A percentile compares a stretch with the other conserved stretches of the same genome.
Evolutionary conservation across 2,113 vertebrate species (phyloP).

Genomic region (Nannospalax galili): DNA sequence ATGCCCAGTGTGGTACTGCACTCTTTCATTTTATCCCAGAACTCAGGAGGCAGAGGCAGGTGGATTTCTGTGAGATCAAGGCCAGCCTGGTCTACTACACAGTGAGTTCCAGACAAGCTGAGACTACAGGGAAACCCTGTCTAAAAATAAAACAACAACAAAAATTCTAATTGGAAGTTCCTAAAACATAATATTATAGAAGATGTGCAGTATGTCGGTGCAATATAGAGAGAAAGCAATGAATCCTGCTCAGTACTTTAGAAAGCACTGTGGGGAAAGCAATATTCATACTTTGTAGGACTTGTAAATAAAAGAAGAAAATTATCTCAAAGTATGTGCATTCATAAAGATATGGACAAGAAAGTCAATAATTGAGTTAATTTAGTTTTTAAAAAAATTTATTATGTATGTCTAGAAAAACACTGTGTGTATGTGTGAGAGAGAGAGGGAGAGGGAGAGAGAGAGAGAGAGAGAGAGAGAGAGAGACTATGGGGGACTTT

Average conservation of each 20-base stretch:
- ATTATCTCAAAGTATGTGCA: not conserved
- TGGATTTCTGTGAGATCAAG: too few species aligned
- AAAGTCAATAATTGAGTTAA: not conserved
- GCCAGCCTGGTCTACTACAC: too few species aligned
- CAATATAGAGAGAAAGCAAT: not conserved
- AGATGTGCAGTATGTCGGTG: not conserved
- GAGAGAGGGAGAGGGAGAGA: too few species aligned
- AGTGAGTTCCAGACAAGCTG: too few species aligned
- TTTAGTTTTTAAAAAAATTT: constrained; percentile 4
- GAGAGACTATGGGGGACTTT: not conserved
- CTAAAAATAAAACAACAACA: too few species aligned
- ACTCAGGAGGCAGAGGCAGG: too few species aligned
- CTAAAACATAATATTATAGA: not conserved
- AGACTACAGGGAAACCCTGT: too few species aligned
- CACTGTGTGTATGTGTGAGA: not conserved
- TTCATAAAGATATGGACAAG: not conserved
- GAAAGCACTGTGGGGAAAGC: not conserved
- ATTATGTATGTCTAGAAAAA: not conserved
- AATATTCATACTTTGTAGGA: not conserved
- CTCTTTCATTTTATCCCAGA: too few species aligned
- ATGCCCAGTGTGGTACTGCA: not conserved
- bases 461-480: not conserved
- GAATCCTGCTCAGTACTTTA: not conserved
- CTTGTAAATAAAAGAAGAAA: not conserved
- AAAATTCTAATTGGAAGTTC: not conserved